Evolutionary conservation across 2,888 invertebrate genomes (phyloP), one percentile per base, ranked within the genome.

Genomic region (Pyrochroa serraticornis): DNA sequence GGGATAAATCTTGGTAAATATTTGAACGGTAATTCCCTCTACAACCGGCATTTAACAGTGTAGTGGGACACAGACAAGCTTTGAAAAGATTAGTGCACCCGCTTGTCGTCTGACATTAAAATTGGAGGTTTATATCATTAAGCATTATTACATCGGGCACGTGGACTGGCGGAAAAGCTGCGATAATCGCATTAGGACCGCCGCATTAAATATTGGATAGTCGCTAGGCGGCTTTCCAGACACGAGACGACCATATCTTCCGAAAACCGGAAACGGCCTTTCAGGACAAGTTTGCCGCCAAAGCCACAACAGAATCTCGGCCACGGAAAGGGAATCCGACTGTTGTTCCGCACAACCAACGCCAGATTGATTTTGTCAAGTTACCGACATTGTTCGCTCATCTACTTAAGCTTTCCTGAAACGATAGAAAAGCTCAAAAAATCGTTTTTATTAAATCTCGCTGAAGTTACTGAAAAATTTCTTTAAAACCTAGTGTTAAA

Each of bases 181-280:
- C 56, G 65, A 67, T 68, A 68, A 68, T 67, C 63, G 60, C 55
- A 64, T 68, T 65, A 68, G 63, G 60, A 62, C 56, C 58, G 65
- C 67, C 68, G 64, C 68, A 65, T 68, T 66, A 64, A 67, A 67
- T 68, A 68, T 67, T 63, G 68, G 68, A 65, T 68, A 65, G 63
- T 58, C 49, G 58, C 58, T 51, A 48, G 46, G 33, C 42, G 42
- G 52, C 42, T 52, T 47, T 58, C 42, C 58, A 58, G 47, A 51
- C 46, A 47, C 51, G 51, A 42, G 43, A 47, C 46, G 45, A 43
- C 45, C 48, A 50, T 45, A 56, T 56, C 45, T 56, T 56, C 22
- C 22, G 22, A 22, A 22, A 22, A 22, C 22, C 22, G 22, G 22
- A 22, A 22, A 22, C 22, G 22, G 22, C 22, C 22, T 22, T 22